Conservation (phyloP, 2,113 vertebrate species). For the Isurus oxyrinchus region DNA sequence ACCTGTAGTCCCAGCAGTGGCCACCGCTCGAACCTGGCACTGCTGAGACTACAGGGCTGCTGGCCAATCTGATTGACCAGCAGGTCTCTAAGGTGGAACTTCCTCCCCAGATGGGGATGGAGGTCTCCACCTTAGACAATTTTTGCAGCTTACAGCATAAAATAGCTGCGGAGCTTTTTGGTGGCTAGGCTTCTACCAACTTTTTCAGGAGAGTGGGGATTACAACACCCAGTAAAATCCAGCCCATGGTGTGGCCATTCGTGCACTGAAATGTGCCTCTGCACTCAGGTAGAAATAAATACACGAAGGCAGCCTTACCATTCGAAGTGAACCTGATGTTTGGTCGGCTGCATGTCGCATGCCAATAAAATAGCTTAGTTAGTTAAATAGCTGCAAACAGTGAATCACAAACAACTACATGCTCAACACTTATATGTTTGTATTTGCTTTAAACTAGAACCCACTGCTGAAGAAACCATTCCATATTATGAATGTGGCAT, state of each 20-base stretch:
- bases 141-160: neutral
- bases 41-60: neutral
- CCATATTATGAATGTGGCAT: neutral
- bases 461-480: neutral
- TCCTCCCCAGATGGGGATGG: no score
- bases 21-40: no score
- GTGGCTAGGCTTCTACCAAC: no score
- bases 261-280: no score
- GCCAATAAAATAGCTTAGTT: neutral
- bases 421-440: neutral
- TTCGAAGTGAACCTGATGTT: neutral
- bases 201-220: no score
- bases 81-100: neutral
- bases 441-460: neutral
- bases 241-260: no score
- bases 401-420: neutral
- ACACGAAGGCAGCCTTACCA: neutral
- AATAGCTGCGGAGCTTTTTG: neutral
- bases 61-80: no score
- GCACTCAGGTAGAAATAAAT: neutral
- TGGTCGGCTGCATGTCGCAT: neutral
- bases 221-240: no score
- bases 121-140: neutral
- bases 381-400: neutral
- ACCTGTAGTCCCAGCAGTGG: neutral